phyloP scores from a whole-genome alignment of 2,797 vertebrate species.

The Sebastes reedi region DNA sequence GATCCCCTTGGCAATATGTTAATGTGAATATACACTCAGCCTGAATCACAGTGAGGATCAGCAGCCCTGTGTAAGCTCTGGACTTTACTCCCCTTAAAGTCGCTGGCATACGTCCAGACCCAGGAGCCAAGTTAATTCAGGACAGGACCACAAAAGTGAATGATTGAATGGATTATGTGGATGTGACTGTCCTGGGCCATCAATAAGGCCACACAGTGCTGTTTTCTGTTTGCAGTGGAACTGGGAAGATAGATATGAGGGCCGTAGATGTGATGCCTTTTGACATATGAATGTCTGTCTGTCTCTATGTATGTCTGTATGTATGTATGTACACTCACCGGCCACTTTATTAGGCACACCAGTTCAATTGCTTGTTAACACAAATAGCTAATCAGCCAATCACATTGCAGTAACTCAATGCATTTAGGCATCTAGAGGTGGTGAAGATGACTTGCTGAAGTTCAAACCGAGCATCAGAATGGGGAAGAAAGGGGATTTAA shows the following conservation, averaged over 20 bases:
- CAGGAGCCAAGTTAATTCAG: not conserved
- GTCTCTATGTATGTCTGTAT: no score
- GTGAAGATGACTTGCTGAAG: no score
- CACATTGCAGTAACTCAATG: no score
- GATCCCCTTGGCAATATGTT: not conserved
- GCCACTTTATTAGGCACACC: no score
- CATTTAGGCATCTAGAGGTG: no score
- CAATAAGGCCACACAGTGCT: not conserved
- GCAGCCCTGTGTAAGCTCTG: not conserved
- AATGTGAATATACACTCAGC: not conserved
- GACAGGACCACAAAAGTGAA: not conserved
- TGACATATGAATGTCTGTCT: not conserved
- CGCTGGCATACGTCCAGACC: no score
- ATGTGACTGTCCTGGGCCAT: not conserved
- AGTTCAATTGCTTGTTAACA: no score
- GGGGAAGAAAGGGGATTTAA: no score
- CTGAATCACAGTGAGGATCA: not conserved
- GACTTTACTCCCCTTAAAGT: no score
- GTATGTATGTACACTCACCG: no score
- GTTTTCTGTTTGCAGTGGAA: not conserved
- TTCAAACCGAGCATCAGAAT: rapidly evolving
- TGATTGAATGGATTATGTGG: no score
- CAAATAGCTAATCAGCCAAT: no score
- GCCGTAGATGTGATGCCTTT: not conserved
- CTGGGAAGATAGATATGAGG: not conserved